Evolutionary conservation across 2,888 invertebrate genomes (phyloP).

Genomic region (Girardia tigrina): DNA sequence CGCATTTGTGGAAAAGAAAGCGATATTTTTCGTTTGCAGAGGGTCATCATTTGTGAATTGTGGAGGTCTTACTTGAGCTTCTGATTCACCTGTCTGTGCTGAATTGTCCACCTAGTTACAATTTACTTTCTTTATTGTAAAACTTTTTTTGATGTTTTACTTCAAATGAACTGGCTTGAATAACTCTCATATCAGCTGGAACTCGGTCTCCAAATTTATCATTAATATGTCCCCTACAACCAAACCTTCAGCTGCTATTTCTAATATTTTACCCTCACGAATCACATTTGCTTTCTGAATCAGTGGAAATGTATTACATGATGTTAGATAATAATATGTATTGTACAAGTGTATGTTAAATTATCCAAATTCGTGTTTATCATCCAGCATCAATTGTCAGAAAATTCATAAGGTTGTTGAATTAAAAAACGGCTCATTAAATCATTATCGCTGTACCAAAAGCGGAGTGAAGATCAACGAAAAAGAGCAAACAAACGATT

Average conservation of each 20-base stretch:
- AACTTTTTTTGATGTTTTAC: conserved; percentile 59
- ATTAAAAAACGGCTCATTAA: neutral
- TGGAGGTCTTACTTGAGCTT: conserved; percentile 57
- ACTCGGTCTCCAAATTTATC: conserved; percentile 97
- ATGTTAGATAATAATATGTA: no score
- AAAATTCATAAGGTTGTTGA: neutral
- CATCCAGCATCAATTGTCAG: no score
- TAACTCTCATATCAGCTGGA: conserved; percentile 89
- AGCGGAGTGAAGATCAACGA: neutral
- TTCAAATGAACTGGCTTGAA: conserved; percentile 86
- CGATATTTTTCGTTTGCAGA: conserved; percentile 65
- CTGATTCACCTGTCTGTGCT: conserved; percentile 64
- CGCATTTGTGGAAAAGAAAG: conserved; percentile 67
- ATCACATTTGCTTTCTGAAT: conserved; percentile 59
- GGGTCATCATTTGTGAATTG: conserved; percentile 61
- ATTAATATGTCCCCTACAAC: conserved; percentile 94
- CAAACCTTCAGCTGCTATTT: conserved; percentile 59
- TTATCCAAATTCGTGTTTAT: no score
- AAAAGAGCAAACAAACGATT: neutral
- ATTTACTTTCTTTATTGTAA: no score
- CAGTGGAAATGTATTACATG: no score
- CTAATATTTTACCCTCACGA: conserved; percentile 52
- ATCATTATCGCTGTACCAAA: neutral
- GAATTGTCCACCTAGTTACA: conserved; percentile 74
- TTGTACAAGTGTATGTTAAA: no score